Evolutionary conservation across 2,797 vertebrate genomes (phyloP), one percentile per base, ranked within the genome.

Genomic region (Tympanoctomys barrerae): DNA sequence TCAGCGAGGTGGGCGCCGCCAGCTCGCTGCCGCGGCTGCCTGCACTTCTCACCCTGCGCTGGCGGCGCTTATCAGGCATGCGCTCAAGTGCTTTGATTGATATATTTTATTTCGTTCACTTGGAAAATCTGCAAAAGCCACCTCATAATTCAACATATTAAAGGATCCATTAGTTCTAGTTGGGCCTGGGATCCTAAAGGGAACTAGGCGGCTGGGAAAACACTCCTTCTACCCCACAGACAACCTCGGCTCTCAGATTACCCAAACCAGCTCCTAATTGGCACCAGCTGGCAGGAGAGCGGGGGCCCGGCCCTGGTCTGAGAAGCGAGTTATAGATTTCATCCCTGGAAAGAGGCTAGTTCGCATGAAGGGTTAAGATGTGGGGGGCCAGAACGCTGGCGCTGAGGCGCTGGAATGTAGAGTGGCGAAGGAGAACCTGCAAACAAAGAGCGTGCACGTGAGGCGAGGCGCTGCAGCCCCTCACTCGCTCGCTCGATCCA

Each of bases 91-190:
- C 54, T 80, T 93, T 92, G 83, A 97, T 90, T 95, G 89, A 82
- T 77, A 68, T 62, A 22, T 86, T 95, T 96, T 95, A 87, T 94
- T 94, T 92, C 54, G 66, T 82, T 94, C 89, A 68, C 88, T 79
- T 49, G n/a, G 39, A 87, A 96, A 96, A 87, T 46, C 54, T 0
- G 87, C 82, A 86, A 96, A 94, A 96, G 89, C 87, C 77, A 94
- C 89, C 97, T 96, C 97, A 94, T 98, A 98, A 98, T 97, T 98
- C 96, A 97, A 95, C 82, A 95, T 0, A 66, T 92, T 97, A 97
- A 97, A 98, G 94, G 97, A 95, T 95, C 96, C 96, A 97, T 98
- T 93, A 94, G 95, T 97, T 98, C 94, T 95, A 79, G n/a, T 28
- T 39, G 70, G 96, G 97, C 61, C 97, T 95, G 78, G 92, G 77